Base-by-base conservation (phyloP, 2,888 invertebrate species). In the Marronus borbonicus region DNA sequence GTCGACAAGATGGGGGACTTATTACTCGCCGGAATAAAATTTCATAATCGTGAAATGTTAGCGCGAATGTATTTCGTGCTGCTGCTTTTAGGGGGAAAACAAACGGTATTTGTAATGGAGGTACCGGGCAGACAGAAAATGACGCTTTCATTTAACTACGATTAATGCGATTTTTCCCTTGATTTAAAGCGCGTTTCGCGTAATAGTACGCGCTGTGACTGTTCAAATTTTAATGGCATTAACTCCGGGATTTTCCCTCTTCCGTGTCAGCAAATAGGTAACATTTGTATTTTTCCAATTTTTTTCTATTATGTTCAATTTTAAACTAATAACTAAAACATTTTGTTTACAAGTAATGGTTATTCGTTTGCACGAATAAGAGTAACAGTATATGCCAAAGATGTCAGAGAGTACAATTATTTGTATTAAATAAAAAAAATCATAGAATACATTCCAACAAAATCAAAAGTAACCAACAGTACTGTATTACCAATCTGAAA, bases 101-200 rank as follows among this genome's bases (percentile, higher is more conserved):
- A 62, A 31, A 62, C 62, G 62, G 44, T 44, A 31, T 31, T 44
- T 20, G 55, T 55, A 55, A 8, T 20, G 10, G 17, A n/a, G 55
- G 55, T 55, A 20, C 17, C 36, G 20, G 65, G 44, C 65, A 7
- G 39, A 39, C 39, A 31, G 44, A 44, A 20, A 44, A 10, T 17
- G 44, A 55, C 72, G 62, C 70, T 74, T 74, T 74, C 72, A 74
- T 74, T 74, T 74, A 74, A 74, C 60, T 74, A 74, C 72, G 39
- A 62, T 74, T 74, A 74, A 74, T 58, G 60, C 44, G 60, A 74
- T 74, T 74, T 74, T 62, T 74, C 72, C 70, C 72, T 70, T 12
- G 60, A 60, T 74, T 60, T 74, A 74, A 44, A 60, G 24, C 58
- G 68, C 44, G 49, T 74, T 74, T 20, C 44, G 60, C 72, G 36